Evolutionary conservation across 2,888 invertebrate genomes (phyloP), one percentile per base, ranked within the genome.

Genomic region (Xestia xanthographa): DNA sequence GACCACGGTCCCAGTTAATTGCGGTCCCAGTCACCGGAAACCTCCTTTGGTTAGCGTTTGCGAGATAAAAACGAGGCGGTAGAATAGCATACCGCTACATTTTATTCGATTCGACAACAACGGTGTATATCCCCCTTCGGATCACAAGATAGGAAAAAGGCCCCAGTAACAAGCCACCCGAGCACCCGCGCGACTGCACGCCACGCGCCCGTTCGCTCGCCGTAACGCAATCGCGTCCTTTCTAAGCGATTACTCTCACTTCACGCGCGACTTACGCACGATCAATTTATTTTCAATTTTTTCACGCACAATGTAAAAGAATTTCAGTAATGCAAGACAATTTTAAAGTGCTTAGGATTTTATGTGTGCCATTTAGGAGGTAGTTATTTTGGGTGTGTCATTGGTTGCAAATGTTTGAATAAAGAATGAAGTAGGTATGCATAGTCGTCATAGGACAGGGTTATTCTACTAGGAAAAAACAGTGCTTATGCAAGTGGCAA

Each of bases 251-350:
- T 94, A 93, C 92, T 79, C 90, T 86, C 88, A 85, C 91, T 91
- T 91, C 92, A 91, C 93, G 94, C 92, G 88, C 89, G 91, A 91
- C 87, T 92, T 91, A 88, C 86, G 83, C 91, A 88, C 89, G 92
- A 94, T 95, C 95, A 94, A 95, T 95, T 94, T 95, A 94, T 95
- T 95, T 95, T 95, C 95, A 95, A 95, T 95, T 95, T 95, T 94
- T 94, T 89, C 86, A 88, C 89, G 83, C 86, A 87, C 87, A 88
- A 82, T 89, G 75, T 84, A 73, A 26, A 77, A 8, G 3, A 5
- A 48, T 6, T 20, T 11, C 85, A 80, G 87, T 79, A 81, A 72
- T 72, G 72, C 75, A 75, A 83, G 34, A 58, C 11, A 20, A 4
- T 75, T 45, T 38, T 5, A 56, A 50, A 53, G 14, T n/a, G 5